Evolutionary conservation across 2,888 invertebrate genomes (phyloP), one percentile per base, ranked within the genome.

Genomic region (Neoascia interrupta): DNA sequence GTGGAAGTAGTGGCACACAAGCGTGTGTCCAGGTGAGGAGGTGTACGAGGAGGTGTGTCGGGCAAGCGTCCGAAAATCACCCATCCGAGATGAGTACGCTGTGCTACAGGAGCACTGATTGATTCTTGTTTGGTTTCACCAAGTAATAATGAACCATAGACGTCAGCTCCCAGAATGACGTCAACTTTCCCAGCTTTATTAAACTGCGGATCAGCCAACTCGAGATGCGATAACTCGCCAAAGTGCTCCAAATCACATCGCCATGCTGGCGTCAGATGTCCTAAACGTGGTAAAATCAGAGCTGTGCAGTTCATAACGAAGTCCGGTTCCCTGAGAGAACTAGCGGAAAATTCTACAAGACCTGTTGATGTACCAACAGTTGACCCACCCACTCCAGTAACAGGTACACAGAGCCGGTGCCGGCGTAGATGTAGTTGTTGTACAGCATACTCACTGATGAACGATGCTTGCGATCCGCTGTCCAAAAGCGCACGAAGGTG

Each of bases 121-220:
- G 36, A n/a, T 31, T 36, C 43, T 26, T 26, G 15, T 5, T 49
- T 36, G 13, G 41, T 36, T 37, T 66, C 68, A 41, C 56, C 68
- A 56, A 16, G 16, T 13, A 73, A 37, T n/a, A 80, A 18, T 8
- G 45, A 56, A 28, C 73, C 63, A 58, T 56, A 69, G 5, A 64
- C 10, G 23, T 74, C 64, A 21, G 72, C 73, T 34, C 73, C 80
- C 15, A 73, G 13, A n/a, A 73, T 73, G 6, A 73, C 58, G 36
- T n/a, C n/a, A n/a, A n/a, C n/a, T n/a, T n/a, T 69, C 80, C 68
- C 63, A 34, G 68, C 58, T 36, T 63, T 53, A 28, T 66, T 43
- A 10, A 80, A 74, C 6, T 64, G 58, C 3, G 60, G 37, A 28
- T 81, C 81, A 1, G 70, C 81, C 11, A 72, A 45, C 8, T 31